These are phyloP conservation scores for Seira ritae DNA, from an alignment of 2,888 invertebrate species.

Conservation along the genomic window DNA sequence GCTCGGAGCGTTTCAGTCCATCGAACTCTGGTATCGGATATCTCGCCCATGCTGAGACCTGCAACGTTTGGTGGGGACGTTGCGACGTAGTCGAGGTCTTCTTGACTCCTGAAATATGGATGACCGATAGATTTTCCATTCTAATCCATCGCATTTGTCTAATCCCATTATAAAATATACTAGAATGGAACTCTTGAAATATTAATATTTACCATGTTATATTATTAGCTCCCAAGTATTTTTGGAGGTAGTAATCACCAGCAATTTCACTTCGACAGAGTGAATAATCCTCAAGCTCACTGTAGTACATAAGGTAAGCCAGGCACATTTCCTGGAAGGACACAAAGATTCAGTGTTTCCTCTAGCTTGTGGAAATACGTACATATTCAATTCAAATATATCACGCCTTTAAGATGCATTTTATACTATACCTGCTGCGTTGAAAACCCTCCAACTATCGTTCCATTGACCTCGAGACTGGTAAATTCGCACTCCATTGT, in stretches of 20 bases:
- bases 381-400: background rate
- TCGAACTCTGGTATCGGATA: slow-evolving; percentile 32
- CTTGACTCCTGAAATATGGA: slow-evolving; percentile 21
- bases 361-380: background rate
- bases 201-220: slow-evolving; percentile 30
- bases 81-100: slow-evolving; percentile 17
- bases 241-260: background rate
- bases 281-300: slow-evolving; percentile 80
- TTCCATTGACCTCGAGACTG: slow-evolving; percentile 79
- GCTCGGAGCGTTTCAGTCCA: slow-evolving; percentile 39
- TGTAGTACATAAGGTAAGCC: slow-evolving; percentile 89
- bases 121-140: background rate
- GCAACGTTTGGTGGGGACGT: slow-evolving; percentile 29
- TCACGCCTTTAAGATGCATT: no score
- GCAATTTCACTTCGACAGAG: slow-evolving; percentile 27
- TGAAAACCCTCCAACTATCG: slow-evolving; percentile 84
- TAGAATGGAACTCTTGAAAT: no score
- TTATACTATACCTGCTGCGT: slow-evolving; percentile 84
- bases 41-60: slow-evolving; percentile 17
- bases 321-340: slow-evolving; percentile 85
- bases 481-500: slow-evolving; percentile 87
- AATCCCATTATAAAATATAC: background rate
- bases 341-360: background rate
- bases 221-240: slow-evolving; percentile 24
- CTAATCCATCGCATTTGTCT: background rate